A percentile compares a stretch with the other conserved stretches of the same genome.
Evolutionary conservation across 2,797 vertebrate species (phyloP).

Genomic region (Babyrousa celebensis): DNA sequence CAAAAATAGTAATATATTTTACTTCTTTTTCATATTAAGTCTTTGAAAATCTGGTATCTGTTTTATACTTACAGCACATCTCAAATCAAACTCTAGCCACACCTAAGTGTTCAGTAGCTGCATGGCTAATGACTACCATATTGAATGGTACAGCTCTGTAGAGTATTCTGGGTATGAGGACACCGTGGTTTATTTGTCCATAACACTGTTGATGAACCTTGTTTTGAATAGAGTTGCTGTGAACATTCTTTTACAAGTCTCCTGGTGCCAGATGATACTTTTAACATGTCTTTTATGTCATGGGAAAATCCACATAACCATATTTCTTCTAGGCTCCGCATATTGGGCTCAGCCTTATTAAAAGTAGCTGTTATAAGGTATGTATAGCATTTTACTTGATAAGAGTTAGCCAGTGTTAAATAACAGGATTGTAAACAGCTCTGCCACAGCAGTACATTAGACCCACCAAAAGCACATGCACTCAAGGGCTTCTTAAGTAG

Average conservation of each 20-base stretch:
- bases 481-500: neutral
- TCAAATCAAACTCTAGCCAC: neutral
- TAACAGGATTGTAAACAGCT: constrained; percentile 49
- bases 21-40: neutral
- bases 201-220: neutral
- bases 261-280: neutral
- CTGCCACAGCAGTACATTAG: neutral
- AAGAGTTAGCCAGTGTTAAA: constrained; percentile 13
- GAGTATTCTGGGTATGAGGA: neutral
- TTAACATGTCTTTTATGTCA: constrained; percentile 55
- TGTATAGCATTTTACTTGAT: constrained; percentile 57
- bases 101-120: neutral
- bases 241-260: constrained; percentile 68
- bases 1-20: constrained; percentile 45
- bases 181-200: constrained; percentile 7
- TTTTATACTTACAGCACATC: neutral
- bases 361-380: constrained; percentile 9
- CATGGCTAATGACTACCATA: neutral
- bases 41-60: constrained; percentile 35
- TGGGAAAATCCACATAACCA: neutral
- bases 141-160: neutral
- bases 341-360: constrained; percentile 40
- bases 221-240: constrained; percentile 58
- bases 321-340: constrained; percentile 6
- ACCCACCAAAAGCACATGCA: neutral